Percentiles rank a stretch among this genome's conserved stretches.
These are phyloP conservation scores for Loxodonta africana DNA, from an alignment of 2,113 vertebrate genomes.

Conservation along the genomic window DNA sequence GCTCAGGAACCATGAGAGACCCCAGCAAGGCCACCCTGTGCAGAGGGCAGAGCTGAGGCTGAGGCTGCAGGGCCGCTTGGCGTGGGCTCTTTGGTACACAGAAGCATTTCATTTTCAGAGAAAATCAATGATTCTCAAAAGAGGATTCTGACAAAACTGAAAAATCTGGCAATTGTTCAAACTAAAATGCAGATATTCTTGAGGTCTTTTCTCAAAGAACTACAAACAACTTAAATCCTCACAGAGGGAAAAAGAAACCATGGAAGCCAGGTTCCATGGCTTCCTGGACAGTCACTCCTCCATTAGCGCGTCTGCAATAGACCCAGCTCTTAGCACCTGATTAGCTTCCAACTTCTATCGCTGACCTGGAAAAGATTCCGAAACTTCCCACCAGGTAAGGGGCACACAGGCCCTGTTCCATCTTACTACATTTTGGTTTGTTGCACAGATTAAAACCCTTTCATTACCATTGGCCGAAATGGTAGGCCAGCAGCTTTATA, in stretches of 20 bases:
- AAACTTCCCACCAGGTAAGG: neutral
- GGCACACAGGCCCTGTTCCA: rapidly evolving
- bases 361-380: rapidly evolving
- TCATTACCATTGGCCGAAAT: no score
- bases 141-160: neutral
- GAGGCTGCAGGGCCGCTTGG: rapidly evolving
- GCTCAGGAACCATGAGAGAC: neutral
- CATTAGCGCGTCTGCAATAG: neutral
- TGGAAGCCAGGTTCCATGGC: no score
- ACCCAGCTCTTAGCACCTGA: neutral
- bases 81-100: neutral
- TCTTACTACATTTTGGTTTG: neutral
- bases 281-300: neutral
- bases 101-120: neutral
- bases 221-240: no score
- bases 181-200: neutral
- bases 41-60: no score
- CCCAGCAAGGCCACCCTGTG: rapidly evolving
- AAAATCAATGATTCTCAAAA: neutral
- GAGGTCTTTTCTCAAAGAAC: neutral
- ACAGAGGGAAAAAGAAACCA: neutral
- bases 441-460: no score
- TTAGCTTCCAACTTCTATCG: neutral
- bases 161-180: neutral
- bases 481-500: no score